A percentile compares a stretch with the other conserved stretches of the same genome.
Conservation (phyloP, 1,140 invertebrate species). For the Nymphalis io region DNA sequence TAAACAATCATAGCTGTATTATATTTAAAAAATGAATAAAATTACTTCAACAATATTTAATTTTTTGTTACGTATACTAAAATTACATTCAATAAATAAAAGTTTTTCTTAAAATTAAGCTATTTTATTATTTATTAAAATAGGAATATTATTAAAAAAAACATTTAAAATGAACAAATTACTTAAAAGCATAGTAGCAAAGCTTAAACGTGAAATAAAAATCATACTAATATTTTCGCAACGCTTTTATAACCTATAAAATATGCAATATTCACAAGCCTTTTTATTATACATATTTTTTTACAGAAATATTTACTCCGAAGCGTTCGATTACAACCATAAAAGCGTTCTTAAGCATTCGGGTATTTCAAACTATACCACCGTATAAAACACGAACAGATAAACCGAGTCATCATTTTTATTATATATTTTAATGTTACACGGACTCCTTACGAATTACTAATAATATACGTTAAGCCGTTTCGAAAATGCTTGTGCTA, state of each 20-base stretch:
- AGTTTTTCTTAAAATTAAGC: slow-evolving; percentile 29
- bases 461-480: slow-evolving; percentile 3
- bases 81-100: slow-evolving; percentile 19
- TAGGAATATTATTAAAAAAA: slow-evolving; percentile 28
- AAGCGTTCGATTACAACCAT: slow-evolving; percentile 45
- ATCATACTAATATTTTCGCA: slow-evolving; percentile 42
- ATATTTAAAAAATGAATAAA: slow-evolving; percentile 16
- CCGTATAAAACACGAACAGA: not conserved
- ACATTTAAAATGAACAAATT: slow-evolving; percentile 25
- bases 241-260: slow-evolving; percentile 41
- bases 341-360: slow-evolving; percentile 17
- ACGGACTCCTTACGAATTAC: not conserved
- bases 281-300: slow-evolving; percentile 45
- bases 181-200: slow-evolving; percentile 39
- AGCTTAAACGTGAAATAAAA: slow-evolving; percentile 34
- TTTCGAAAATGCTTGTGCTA: not conserved
- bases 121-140: slow-evolving; percentile 11
- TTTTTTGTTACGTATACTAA: slow-evolving; percentile 14
- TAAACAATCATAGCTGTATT: not conserved
- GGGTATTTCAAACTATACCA: not conserved
- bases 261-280: slow-evolving; percentile 71
- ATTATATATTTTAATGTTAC: not conserved
- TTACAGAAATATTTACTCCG: slow-evolving; percentile 33
- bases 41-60: not conserved
- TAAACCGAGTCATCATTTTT: not conserved